A percentile compares a stretch with the other conserved stretches of the same genome.
Conservation (phyloP, 2,888 invertebrate species). For the Drosophila multiciliata region DNA sequence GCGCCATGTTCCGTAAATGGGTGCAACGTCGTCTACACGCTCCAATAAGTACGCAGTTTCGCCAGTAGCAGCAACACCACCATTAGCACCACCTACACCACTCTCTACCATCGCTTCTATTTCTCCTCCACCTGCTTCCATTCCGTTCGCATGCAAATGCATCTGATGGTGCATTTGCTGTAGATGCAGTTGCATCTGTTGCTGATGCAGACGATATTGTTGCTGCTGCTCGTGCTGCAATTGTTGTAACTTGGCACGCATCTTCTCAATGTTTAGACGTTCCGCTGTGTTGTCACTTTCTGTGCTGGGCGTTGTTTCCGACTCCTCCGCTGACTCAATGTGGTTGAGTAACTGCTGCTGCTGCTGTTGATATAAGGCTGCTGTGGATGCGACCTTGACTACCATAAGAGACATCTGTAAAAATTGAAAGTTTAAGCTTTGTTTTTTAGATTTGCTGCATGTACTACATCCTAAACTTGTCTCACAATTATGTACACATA, state of each 20-base stretch:
- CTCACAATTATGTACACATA: constrained; percentile 81
- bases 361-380: constrained; percentile 76
- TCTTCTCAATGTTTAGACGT: constrained; percentile 72
- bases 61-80: constrained; percentile 46
- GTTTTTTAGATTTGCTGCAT: not conserved
- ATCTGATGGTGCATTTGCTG: constrained; percentile 71
- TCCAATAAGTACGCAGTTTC: constrained; percentile 83
- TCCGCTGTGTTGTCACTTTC: constrained; percentile 61
- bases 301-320: constrained; percentile 33
- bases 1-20: constrained; percentile 83
- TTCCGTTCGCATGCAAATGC: constrained; percentile 63
- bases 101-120: constrained; percentile 6
- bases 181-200: constrained; percentile 66
- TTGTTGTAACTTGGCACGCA: constrained; percentile 82
- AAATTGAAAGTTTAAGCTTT: constrained; percentile 42
- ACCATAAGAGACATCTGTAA: constrained; percentile 83
- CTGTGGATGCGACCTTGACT: constrained; percentile 82
- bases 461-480: not conserved
- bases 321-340: constrained; percentile 31
- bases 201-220: constrained; percentile 69
- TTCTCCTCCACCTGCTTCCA: constrained; percentile 19
- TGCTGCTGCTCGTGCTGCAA: constrained; percentile 75
- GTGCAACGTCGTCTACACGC: constrained; percentile 78
- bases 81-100: constrained; percentile 23
- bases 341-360: constrained; percentile 60